Evolutionary conservation across 2,888 invertebrate species (phyloP).

Genomic region (Crematogaster levior): DNA sequence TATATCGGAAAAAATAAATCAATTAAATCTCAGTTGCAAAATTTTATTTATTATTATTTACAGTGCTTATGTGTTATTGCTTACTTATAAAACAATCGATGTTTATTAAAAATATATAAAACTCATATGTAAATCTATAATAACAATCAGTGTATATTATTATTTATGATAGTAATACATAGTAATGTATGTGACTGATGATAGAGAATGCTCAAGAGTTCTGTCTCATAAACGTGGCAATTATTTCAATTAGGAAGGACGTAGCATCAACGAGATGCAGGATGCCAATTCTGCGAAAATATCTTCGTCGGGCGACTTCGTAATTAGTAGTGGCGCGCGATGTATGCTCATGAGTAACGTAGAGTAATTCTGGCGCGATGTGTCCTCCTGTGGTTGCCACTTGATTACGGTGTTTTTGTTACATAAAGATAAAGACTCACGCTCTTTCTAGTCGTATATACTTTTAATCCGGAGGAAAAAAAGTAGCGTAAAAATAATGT

Average conservation of each 20-base stretch:
- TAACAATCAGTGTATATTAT: no score
- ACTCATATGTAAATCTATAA: not conserved
- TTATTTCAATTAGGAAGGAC: conserved; percentile 47
- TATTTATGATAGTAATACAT: no score
- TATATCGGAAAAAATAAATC: not conserved
- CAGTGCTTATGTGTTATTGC: not conserved
- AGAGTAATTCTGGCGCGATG: conserved; percentile 39
- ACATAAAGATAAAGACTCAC: not conserved
- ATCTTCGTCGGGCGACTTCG: conserved; percentile 51
- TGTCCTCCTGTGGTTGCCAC: conserved; percentile 29
- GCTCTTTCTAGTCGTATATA: not conserved
- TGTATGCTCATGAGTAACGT: conserved; percentile 28
- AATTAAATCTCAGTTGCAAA: not conserved
- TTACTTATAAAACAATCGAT: not conserved
- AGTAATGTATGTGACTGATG: no score
- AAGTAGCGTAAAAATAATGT: not conserved
- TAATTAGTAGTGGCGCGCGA: conserved; percentile 52
- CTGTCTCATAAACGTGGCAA: conserved; percentile 26
- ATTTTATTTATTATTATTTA: not conserved
- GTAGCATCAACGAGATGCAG: conserved; percentile 33
- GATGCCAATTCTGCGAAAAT: conserved; percentile 48
- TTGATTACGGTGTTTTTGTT: conserved; percentile 49
- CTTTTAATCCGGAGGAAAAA: not conserved
- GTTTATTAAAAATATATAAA: not conserved
- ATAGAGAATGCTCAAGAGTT: conserved; percentile 20